Evolutionary conservation across 2,113 vertebrate genomes (phyloP).

Genomic region (Notiomystis cincta): DNA sequence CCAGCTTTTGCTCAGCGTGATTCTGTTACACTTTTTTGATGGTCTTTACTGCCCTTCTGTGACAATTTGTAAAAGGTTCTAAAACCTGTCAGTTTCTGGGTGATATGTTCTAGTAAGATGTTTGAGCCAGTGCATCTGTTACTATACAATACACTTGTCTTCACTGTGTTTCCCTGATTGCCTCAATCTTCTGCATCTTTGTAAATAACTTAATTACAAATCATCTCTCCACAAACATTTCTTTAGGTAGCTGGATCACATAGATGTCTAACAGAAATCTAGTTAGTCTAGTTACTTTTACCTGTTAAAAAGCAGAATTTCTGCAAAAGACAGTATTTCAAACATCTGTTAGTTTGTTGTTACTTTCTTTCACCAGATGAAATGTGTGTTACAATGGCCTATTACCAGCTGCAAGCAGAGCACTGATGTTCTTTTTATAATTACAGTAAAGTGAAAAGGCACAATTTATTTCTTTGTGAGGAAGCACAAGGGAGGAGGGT

Average conservation of each 20-base stretch:
- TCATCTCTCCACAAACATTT: neutral
- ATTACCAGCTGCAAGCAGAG: neutral
- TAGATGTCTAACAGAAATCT: neutral
- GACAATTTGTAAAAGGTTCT: neutral
- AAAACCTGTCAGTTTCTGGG: neutral
- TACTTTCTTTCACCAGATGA: neutral
- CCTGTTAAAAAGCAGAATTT: neutral
- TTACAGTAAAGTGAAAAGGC: neutral
- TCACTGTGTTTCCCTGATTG: neutral
- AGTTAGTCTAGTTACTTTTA: neutral
- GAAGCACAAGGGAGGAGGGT: neutral
- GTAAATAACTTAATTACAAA: neutral
- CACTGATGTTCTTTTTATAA: neutral
- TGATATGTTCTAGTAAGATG: neutral
- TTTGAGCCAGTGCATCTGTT: neutral
- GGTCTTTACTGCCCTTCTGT: neutral
- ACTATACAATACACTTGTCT: neutral
- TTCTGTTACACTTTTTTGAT: neutral
- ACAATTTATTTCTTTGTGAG: neutral
- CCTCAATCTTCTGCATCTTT: neutral
- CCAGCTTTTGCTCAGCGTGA: neutral
- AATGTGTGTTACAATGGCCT: neutral
- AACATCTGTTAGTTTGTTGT: neutral
- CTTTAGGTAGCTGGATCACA: neutral
- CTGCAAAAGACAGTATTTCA: neutral